Evolutionary conservation across 2,113 vertebrate species (phyloP).

Genomic region (Lanius collurio): DNA sequence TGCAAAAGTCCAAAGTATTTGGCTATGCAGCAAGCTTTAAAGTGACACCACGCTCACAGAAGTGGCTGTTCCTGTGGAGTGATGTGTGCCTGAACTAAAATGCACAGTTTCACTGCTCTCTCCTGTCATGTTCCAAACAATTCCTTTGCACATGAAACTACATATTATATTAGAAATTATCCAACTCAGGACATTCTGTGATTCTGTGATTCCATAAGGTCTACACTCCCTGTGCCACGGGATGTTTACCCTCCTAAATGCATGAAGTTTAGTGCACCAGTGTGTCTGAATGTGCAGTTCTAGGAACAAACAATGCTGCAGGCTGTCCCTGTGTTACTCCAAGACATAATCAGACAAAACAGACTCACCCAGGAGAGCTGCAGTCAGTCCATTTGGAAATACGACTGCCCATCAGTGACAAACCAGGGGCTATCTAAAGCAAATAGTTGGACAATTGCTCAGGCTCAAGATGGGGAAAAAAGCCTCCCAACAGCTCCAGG

Average conservation of each 20-base stretch:
- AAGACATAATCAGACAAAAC: not conserved
- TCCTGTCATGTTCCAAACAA: conserved; percentile 5
- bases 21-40: not conserved
- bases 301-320: not conserved
- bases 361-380: not conserved
- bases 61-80: not conserved
- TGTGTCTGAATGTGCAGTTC: not conserved
- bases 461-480: not conserved
- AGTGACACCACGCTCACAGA: not conserved
- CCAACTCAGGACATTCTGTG: not conserved
- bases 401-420: not conserved
- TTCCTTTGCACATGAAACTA: not conserved
- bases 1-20: not conserved
- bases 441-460: not conserved
- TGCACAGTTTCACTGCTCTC: not conserved
- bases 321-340: not conserved
- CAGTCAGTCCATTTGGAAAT: conserved; percentile 4
- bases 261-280: not conserved
- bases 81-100: not conserved
- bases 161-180: not conserved
- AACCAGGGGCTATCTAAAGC: not conserved
- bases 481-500: not conserved
- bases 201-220: not conserved
- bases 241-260: not conserved
- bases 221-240: accelerated